These are phyloP conservation scores for Heteromurus nitidus DNA, from an alignment of 2,888 invertebrate genomes.

Conservation along the genomic window DNA sequence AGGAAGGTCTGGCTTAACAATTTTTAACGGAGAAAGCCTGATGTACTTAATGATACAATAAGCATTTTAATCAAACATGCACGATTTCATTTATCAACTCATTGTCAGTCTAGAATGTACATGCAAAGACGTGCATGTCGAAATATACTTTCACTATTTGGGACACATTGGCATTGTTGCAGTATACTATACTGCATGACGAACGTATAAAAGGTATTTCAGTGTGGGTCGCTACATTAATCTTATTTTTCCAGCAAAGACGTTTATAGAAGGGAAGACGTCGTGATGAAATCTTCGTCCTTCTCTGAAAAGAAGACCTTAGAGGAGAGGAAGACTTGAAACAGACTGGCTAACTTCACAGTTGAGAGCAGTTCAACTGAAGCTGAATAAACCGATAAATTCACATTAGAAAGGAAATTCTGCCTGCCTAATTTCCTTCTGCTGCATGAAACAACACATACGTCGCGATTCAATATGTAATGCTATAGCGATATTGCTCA, in stretches of 20 bases:
- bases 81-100: too few species aligned
- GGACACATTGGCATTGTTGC: too few species aligned
- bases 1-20: too few species aligned
- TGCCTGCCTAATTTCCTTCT: neutral
- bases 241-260: constrained; percentile 13
- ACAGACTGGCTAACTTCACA: constrained; percentile 4
- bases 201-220: too few species aligned
- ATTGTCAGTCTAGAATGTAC: too few species aligned
- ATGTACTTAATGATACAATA: too few species aligned
- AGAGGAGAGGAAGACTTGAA: neutral
- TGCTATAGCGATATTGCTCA: neutral
- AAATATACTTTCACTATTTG: too few species aligned
- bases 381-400: constrained; percentile 43
- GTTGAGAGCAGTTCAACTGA: constrained; percentile 14
- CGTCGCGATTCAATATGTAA: neutral
- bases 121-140: too few species aligned
- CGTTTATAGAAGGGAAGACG: neutral
- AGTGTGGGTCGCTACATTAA: too few species aligned
- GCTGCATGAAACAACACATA: neutral
- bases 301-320: neutral
- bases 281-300: neutral
- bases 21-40: too few species aligned
- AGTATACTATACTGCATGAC: too few species aligned
- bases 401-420: constrained; percentile 22
- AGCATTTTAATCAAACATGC: too few species aligned